Conservation (phyloP, 2,888 invertebrate species). For the Stegana nigrithorax region DNA sequence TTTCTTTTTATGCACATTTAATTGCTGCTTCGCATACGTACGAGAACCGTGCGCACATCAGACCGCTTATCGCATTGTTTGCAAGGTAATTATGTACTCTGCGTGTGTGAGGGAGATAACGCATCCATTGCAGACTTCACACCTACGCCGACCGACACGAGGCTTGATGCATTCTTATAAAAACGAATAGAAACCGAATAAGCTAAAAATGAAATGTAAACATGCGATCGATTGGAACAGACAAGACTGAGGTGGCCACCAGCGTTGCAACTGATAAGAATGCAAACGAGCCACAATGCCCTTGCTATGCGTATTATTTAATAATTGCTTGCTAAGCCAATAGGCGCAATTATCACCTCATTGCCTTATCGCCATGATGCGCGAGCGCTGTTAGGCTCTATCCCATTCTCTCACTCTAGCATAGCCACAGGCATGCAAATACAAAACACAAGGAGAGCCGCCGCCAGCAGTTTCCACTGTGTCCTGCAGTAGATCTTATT, state of each 20-base stretch:
- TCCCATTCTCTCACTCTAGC: too few relatives aligned
- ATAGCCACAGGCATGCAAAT: slow-evolving; percentile 2
- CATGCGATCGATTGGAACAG: too few relatives aligned
- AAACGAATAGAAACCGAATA: too few relatives aligned
- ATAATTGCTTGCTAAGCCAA: slow-evolving; percentile 54
- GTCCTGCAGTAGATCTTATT: neutral
- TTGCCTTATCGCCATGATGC: slow-evolving; percentile 34
- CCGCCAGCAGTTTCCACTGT: neutral
- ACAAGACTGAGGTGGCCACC: too few relatives aligned
- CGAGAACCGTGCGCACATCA: too few relatives aligned
- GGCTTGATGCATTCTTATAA: neutral
- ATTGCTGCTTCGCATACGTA: too few relatives aligned
- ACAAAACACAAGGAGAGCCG: neutral
- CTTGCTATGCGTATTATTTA: slow-evolving; percentile 42
- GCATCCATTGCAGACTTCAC: neutral
- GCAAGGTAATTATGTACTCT: neutral
- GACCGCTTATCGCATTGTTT: too few relatives aligned
- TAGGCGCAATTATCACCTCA: slow-evolving; percentile 61
- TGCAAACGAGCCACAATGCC: neutral
- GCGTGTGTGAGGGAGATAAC: too few relatives aligned
- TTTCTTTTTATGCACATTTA: too few relatives aligned
- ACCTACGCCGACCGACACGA: neutral
- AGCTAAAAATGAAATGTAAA: too few relatives aligned
- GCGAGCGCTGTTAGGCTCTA: neutral
- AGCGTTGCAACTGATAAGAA: neutral